Evolutionary conservation across 2,888 invertebrate genomes (phyloP), one percentile per base, ranked within the genome.

Genomic region (Athetis lepigone): DNA sequence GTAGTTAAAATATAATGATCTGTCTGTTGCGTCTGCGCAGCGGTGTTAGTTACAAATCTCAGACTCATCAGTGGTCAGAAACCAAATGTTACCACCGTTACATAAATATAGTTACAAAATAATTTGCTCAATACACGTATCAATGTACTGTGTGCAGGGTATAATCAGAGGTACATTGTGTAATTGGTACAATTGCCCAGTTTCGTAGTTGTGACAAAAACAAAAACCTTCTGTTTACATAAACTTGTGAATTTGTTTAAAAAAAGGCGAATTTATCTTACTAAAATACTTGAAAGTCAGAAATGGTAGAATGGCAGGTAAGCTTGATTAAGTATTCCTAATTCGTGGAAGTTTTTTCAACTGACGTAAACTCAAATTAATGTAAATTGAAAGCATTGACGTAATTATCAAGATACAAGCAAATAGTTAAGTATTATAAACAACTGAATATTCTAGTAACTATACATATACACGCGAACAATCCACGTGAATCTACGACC

Each of bases 91-190:
- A 75, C 83, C 65, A 71, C 81, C 60, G 77, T 90, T 92, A 90
- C 85, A 85, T 89, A 89, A 88, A 73, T 54, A 43, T 33, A 43
- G 62, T 92, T 92, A 85, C 90, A 85, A 91, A 91, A 91, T 86
- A 82, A 85, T 89, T 90, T 88, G 83, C 89, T 77, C 84, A 89
- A 88, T 81, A 66, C 84, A 81, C 78, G 82, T 88, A 86, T 86
- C 83, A 83, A 72, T 77, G 77, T 75, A 79, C 72, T 83, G 72
- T 77, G 77, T 75, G 79, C 71, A 63, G 67, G 61, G 70, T 83
- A 83, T 84, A 88, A 90, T 86, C 82, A 79, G 79, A 75, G 61
- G 75, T 61, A 75, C 43, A 65, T 91, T 90, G 80, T 80, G 90
- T 89, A 91, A 91, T 84, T 82, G 71, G 83, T 75, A 73, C 80